Percentiles rank a stretch among this genome's conserved stretches.
These are phyloP conservation scores for Melipona beecheii DNA, from an alignment of 2,888 invertebrate genomes.

Conservation along the genomic window DNA sequence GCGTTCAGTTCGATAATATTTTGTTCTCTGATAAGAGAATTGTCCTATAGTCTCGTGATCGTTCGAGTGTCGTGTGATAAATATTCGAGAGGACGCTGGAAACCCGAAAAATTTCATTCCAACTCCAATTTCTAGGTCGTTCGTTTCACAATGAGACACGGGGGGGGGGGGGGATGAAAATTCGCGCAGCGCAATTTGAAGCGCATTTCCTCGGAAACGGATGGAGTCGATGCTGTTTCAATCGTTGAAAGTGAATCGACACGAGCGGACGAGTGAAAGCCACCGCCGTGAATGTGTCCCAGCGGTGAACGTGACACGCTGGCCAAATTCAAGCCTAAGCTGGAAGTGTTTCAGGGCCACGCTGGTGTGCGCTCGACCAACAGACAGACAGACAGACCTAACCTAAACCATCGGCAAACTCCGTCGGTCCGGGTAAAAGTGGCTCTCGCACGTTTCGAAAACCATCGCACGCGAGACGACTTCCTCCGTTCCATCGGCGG, in stretches of 20 bases:
- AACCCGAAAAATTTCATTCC: too few relatives aligned
- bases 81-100: too few relatives aligned
- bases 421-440: background rate
- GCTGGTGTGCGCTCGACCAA: background rate
- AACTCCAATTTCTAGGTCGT: too few relatives aligned
- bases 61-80: too few relatives aligned
- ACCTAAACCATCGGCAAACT: background rate
- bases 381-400: background rate
- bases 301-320: conserved; percentile 78
- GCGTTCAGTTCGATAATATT: too few relatives aligned
- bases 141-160: too few relatives aligned
- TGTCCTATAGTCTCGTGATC: too few relatives aligned
- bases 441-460: conserved; percentile 5
- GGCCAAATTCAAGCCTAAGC: conserved; percentile 77
- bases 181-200: background rate
- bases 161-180: too few relatives aligned
- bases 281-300: conserved; percentile 56
- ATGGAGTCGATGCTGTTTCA: conserved; percentile 32
- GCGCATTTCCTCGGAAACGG: conserved; percentile 39
- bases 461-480: conserved; percentile 15
- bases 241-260: conserved; percentile 72
- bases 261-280: conserved; percentile 72
- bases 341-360: conserved; percentile 53
- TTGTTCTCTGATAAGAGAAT: too few relatives aligned
- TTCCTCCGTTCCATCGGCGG: background rate